These are phyloP conservation scores for Chlorodrepanis virens DNA, from an alignment of 2,113 vertebrate species.

Conservation along the genomic window DNA sequence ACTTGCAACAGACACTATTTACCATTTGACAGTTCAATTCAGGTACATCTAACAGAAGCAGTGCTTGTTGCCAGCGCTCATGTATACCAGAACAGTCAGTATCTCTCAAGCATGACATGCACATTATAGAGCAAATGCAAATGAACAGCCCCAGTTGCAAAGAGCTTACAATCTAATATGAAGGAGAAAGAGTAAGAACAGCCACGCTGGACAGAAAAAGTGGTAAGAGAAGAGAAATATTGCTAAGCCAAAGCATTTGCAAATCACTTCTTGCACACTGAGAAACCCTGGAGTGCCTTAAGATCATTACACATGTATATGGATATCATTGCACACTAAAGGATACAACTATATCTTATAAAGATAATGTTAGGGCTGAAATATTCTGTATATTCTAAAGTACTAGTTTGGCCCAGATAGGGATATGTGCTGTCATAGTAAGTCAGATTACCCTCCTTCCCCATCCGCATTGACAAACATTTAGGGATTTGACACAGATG, in stretches of 20 bases:
- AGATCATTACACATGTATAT: not conserved
- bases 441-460: not conserved
- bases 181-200: not conserved
- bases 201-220: rapidly evolving
- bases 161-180: not conserved
- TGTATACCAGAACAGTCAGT: slow-evolving; percentile 34
- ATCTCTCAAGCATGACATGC: slow-evolving; percentile 44
- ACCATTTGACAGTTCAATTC: slow-evolving; percentile 64
- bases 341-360: not conserved
- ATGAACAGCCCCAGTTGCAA: slow-evolving; percentile 7
- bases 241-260: not conserved
- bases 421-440: not conserved
- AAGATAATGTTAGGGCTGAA: not conserved
- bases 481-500: not conserved
- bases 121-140: slow-evolving; percentile 50
- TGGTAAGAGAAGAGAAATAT: not conserved
- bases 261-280: not conserved
- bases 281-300: not conserved
- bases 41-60: slow-evolving; percentile 16
- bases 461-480: not conserved
- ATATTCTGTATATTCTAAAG: not conserved
- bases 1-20: slow-evolving; percentile 43
- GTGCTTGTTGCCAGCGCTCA: not conserved
- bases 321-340: not conserved
- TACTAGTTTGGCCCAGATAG: not conserved